phyloP scores from a whole-genome alignment of 2,113 vertebrate species.

The Sapayoa aenigma region DNA sequence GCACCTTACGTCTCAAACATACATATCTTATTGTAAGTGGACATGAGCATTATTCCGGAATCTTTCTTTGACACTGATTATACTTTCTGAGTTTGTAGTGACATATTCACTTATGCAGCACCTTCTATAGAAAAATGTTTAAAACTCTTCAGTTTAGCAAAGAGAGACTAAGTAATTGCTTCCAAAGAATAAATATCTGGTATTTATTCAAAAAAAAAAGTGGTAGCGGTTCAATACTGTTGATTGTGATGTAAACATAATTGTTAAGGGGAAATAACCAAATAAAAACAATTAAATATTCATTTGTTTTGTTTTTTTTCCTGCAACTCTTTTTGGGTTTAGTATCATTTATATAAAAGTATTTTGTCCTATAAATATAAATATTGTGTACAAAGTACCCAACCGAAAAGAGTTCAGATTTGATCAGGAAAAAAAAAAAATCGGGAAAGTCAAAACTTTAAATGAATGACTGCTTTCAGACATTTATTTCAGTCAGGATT shows the following conservation, averaged over 20 bases:
- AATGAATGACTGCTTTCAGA: neutral
- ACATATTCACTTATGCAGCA: neutral
- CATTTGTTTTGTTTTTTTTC: neutral
- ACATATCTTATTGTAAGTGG: neutral
- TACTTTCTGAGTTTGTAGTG: neutral
- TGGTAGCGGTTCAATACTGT: neutral
- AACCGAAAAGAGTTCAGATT: neutral
- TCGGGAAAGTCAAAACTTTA: neutral
- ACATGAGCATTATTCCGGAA: neutral
- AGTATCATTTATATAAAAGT: neutral
- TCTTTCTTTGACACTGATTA: neutral
- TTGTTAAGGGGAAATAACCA: neutral
- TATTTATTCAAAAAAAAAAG: neutral
- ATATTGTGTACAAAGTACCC: neutral
- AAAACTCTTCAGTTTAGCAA: neutral
- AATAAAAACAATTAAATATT: neutral
- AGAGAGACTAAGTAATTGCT: neutral
- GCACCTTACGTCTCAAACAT: neutral
- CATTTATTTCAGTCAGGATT: neutral
- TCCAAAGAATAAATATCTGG: neutral
- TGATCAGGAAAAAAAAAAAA: neutral
- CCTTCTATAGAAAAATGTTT: neutral
- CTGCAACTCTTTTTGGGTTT: neutral
- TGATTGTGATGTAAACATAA: neutral
- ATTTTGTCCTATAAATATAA: neutral